Evolutionary conservation across 2,113 vertebrate genomes (phyloP).

Genomic region (Oenanthe oenanthe): DNA sequence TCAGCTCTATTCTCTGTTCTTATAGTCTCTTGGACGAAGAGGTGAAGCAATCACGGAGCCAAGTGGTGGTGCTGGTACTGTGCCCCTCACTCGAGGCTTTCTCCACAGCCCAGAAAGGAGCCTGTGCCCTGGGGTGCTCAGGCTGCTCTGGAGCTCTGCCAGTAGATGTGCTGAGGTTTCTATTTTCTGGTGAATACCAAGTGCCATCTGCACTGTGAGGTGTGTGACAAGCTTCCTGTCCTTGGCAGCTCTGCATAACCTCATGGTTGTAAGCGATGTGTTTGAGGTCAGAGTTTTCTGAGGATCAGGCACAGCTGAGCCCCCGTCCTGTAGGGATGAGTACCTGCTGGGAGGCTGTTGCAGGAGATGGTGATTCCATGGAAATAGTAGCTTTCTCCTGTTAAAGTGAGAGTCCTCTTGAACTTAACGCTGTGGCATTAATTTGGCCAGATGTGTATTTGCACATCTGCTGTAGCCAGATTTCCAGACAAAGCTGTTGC

Average conservation of each 20-base stretch:
- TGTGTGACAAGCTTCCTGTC: neutral
- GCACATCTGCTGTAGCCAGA: neutral
- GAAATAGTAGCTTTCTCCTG: neutral
- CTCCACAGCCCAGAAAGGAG: neutral
- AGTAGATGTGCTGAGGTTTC: neutral
- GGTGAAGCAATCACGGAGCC: neutral
- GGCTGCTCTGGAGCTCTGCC: neutral
- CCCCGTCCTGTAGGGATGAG: neutral
- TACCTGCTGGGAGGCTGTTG: neutral
- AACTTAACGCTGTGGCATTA: neutral
- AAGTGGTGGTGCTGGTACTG: neutral
- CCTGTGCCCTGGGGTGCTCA: neutral
- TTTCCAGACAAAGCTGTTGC: constrained; percentile 1
- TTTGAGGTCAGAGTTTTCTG: neutral
- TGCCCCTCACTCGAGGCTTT: neutral
- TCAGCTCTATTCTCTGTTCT: neutral
- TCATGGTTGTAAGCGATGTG: neutral
- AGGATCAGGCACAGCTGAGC: neutral
- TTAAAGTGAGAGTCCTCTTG: neutral
- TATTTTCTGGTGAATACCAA: neutral
- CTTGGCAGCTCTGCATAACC: neutral
- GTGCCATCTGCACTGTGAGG: neutral
- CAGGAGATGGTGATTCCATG: neutral
- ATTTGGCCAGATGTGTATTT: neutral
- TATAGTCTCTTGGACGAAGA: neutral